Percentiles rank a stretch among this genome's conserved stretches.
Evolutionary conservation across 2,797 vertebrate genomes (phyloP).

Genomic region (Mionectes olivaceus): DNA sequence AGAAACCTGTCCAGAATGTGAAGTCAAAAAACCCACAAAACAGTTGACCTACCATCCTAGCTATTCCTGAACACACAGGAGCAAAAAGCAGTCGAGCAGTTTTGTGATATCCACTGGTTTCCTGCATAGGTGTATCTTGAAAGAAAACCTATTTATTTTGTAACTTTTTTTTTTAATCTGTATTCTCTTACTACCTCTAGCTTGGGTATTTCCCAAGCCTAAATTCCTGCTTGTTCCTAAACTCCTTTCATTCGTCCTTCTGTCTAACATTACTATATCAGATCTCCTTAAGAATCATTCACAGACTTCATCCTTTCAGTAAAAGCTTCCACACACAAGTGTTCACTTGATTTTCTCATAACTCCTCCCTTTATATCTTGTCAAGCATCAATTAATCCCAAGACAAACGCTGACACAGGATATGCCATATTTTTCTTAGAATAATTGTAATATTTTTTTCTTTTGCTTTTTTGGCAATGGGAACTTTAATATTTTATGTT

Average conservation of each 20-base stretch:
- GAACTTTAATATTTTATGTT: not conserved
- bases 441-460: not conserved
- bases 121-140: not conserved
- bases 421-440: not conserved
- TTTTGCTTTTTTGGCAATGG: not conserved
- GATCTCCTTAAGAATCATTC: not conserved
- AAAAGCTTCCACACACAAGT: not conserved
- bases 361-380: not conserved
- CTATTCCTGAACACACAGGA: not conserved
- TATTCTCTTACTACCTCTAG: not conserved
- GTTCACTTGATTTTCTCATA: not conserved
- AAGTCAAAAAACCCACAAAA: slow-evolving; percentile 10
- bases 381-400: not conserved
- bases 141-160: not conserved
- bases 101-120: not conserved
- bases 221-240: not conserved
- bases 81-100: not conserved
- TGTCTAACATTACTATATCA: not conserved
- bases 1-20: not conserved
- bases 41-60: not conserved
- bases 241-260: not conserved
- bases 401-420: not conserved
- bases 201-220: not conserved
- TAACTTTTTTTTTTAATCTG: not conserved
- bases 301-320: not conserved